Conservation (phyloP, 2,113 vertebrate species). For the Nannobrachium achirus region DNA sequence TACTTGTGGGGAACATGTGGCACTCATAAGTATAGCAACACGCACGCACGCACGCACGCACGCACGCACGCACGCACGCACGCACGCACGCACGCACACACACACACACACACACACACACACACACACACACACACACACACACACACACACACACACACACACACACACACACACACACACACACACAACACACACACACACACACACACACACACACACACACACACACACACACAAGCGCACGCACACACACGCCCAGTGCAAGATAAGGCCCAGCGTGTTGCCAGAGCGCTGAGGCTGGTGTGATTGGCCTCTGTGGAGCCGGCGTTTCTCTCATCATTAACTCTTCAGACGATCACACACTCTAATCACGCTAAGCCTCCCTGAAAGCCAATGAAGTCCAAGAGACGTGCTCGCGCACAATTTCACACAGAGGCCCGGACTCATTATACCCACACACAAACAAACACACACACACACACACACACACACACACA, state of each 20-base stretch:
- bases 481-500: neutral
- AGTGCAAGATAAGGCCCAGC: slow-evolving; percentile 59
- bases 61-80: slow-evolving; percentile 43
- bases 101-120: neutral
- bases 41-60: neutral
- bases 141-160: slow-evolving; percentile 34
- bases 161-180: neutral
- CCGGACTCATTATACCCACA: slow-evolving; percentile 47
- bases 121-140: no score
- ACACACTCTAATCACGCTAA: slow-evolving; percentile 74
- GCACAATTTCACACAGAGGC: slow-evolving; percentile 66
- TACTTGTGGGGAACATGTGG: no score
- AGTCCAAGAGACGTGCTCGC: slow-evolving; percentile 66
- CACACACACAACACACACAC: slow-evolving; percentile 10
- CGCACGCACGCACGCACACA: neutral
- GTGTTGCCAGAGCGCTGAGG: slow-evolving; percentile 57
- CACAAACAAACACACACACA: neutral
- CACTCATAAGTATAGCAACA: no score
- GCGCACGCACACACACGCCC: slow-evolving; percentile 39
- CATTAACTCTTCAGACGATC: slow-evolving; percentile 77
- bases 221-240: no score
- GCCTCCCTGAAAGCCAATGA: slow-evolving; percentile 72
- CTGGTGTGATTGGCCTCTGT: slow-evolving; percentile 72
- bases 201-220: no score
- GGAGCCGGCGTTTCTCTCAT: slow-evolving; percentile 74